Base-by-base conservation (phyloP, 2,888 invertebrate genomes). In the Lithophane leautieri region DNA sequence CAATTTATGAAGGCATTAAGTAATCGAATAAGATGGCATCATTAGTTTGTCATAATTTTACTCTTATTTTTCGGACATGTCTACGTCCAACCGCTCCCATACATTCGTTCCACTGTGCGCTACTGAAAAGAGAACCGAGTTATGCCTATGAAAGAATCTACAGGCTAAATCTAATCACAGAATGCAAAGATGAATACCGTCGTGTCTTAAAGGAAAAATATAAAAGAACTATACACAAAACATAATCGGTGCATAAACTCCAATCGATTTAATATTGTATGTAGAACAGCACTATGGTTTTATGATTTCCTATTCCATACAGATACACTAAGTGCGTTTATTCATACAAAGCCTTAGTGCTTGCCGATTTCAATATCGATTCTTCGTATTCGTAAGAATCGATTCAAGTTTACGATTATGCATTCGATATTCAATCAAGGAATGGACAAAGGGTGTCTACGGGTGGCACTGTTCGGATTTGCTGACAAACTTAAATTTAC, bases 361-460 rank as follows among this genome's bases (percentile, higher is more conserved):
- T 89, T 86, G 89, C 91, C 91, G 91, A 91, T 92, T 92, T 92
- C 91, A 92, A 94, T 93, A 93, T 90, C 92, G 89, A 92, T 93
- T 93, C 93, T 92, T 89, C 91, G 92, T 91, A 92, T 91, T 91
- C 85, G 88, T 89, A 89, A 91, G 91, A 94, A 93, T 94, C 93
- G 94, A 93, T 93, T 91, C 90, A 88, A 90, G 83, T 95, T 95
- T 95, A 95, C 93, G 95, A 95, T 94, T 94, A 92, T 93, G 83
- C 92, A 91, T 94, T 91, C 91, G 91, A 93, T 93, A 94, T 95
- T 95, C 94, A 94, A 94, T 95, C 95, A 93, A 92, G 85, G 84
- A 87, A 83, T 89, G 91, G 90, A 94, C 95, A 94, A 95, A 94
- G 90, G 91, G 81, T 88, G 86, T 88, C 88, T 89, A 87, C 88